Evolutionary conservation across 1,140 invertebrate genomes (phyloP), one percentile per base, ranked within the genome.

Genomic region (Drosophila pruinosa): DNA sequence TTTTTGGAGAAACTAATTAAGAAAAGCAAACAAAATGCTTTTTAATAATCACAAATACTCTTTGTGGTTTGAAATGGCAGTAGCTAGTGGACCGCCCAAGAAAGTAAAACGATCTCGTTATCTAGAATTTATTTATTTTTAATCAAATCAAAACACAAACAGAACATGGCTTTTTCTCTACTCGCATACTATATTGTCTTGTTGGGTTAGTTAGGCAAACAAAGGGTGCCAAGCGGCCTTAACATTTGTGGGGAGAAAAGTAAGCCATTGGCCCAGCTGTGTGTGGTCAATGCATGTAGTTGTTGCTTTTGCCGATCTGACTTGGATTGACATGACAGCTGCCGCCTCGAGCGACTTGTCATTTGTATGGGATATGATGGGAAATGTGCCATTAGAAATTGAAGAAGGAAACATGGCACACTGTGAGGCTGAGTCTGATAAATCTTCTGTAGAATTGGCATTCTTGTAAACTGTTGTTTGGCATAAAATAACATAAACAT

Each of bases 41-140:
- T 78, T 19, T 26, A 74, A 54, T 63, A 59, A 64, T 36, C 45
- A 75, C 69, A 69, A 52, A 75, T 63, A 64, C n/a, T 58, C 56
- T 39, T 22, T 24, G 21, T 67, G 41, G 58, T 26, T n/a, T 58
- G 39, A 43, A 61, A 22, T 34, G 31, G 19, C 45, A 73, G 54
- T 22, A 28, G 0, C 41, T 24, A 6, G 26, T 21, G 21, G 56
- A 47, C 24, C 31, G 26, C n/a, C 50, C 56, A 52, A 50, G 19
- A 62, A 52, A 57, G 72, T 50, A 69, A 77, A 45, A 57, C 38
- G 74, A 81, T 81, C 71, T 78, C 41, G 63, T 78, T 81, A 82
- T 82, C 73, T 41, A 43, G 36, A 77, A 68, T 63, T 72, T 80
- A 80, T 82, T 80, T 72, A 43, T 57, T 81, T 81, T 82, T 82